phyloP scores from a whole-genome alignment of 2,888 invertebrate genomes.

The Heliconius cydno region DNA sequence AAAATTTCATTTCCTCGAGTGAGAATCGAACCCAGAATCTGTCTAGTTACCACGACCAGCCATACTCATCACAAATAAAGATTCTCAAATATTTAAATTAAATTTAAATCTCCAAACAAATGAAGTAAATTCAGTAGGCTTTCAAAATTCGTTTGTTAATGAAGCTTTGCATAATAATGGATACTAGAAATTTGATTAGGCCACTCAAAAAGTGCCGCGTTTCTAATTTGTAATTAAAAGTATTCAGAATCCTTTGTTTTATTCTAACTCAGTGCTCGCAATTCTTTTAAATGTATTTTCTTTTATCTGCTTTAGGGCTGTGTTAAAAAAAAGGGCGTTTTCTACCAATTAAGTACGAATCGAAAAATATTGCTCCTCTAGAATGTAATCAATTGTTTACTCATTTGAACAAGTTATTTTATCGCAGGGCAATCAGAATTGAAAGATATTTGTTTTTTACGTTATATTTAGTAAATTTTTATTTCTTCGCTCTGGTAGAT shows the following conservation, averaged over 20 bases:
- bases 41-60: too few relatives aligned
- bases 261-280: conserved; percentile 56
- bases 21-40: too few relatives aligned
- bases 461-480: not conserved
- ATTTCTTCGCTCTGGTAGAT: too few relatives aligned
- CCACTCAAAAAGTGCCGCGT: conserved; percentile 62
- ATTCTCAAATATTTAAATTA: not conserved
- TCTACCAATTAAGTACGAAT: conserved; percentile 26
- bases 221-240: conserved; percentile 74
- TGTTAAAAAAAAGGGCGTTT: conserved; percentile 22
- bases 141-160: conserved; percentile 43
- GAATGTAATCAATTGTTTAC: conserved; percentile 16
- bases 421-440: not conserved
- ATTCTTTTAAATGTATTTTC: conserved; percentile 37
- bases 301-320: conserved; percentile 18
- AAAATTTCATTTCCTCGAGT: too few relatives aligned
- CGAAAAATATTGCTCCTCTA: conserved; percentile 21
- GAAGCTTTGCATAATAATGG: conserved; percentile 75
- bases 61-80: not conserved
- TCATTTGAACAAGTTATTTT: not conserved
- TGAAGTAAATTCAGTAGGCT: conserved; percentile 36
- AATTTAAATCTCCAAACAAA: conserved; percentile 36
- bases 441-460: not conserved
- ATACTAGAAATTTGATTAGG: conserved; percentile 64
- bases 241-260: conserved; percentile 67